Base-by-base conservation (phyloP, 2,113 vertebrate genomes). In the Cyanocitta stelleri region DNA sequence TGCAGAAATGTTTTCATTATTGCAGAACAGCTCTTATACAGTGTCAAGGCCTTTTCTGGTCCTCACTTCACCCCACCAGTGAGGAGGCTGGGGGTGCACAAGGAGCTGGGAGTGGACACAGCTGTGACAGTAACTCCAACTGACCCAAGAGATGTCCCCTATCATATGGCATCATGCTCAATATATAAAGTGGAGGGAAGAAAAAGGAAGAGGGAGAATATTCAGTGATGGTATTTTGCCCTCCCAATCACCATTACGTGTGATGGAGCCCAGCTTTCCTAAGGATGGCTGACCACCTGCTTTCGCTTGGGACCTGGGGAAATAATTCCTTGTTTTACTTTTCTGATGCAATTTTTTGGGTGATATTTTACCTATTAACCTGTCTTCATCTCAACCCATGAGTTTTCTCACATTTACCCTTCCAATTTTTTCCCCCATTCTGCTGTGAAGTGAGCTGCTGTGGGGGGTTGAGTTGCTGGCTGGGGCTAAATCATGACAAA, bases 1-100 rank as follows among this genome's bases (percentile, higher is more conserved):
- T 30, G 27, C 19, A 37, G 27, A 62, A 16, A 26, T 33, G 10
- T 62, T 83, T 90, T 9, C 18, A 17, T 43, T 75, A n/a, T 30
- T 62, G 32, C 5, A 37, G 11, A 62, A 16, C 22, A 68, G 5
- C 5, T 41, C 13, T 62, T 33, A 43, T 61, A 44, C 11, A 37
- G 46, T 8, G 4, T 23, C 27, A 33, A 43, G 26, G 11, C 18
- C 18, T 59, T 69, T 59, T 59, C 23, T 51, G 35, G 11, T 37
- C 5, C 46, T 80, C 39, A 41, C 3, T 5, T 20, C 24, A 59
- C 24, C 21, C 5, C 9, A 62, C 3, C 41, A 43, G n/a, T 0
- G 1, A 80, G 37, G 46, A 64, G 43, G 27, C 13, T 32, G 32
- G 2, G 6, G 16, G 23, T 26, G 33, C 37, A 44, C 29, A 46